Evolutionary conservation across 1,140 invertebrate species (phyloP).

Genomic region (Drosophila neocordata): DNA sequence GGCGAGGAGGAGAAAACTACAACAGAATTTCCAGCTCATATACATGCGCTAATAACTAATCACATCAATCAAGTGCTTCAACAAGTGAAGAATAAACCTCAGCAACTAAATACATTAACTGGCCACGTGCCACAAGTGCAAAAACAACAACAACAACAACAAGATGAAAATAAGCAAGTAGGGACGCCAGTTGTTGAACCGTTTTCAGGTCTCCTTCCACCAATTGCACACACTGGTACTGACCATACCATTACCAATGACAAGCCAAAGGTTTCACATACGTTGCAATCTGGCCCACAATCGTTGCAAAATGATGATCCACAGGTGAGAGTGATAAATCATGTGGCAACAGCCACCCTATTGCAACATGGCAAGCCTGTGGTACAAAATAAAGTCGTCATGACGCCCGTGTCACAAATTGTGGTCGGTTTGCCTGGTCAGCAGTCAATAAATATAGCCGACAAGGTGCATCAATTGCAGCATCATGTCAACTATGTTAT

Average conservation of each 20-base stretch:
- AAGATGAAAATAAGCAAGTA: conserved; percentile 12
- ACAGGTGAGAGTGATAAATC: conserved; percentile 61
- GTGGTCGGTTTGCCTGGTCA: conserved; percentile 43
- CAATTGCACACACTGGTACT: conserved; percentile 50
- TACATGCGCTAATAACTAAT: conserved; percentile 66
- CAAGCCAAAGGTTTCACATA: conserved; percentile 49
- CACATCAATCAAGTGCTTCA: conserved; percentile 69
- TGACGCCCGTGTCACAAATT: conserved; percentile 53
- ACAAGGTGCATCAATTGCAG: conserved; percentile 61
- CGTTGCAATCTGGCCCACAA: conserved; percentile 49
- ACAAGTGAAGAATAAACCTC: conserved; percentile 42
- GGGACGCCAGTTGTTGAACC: conserved; percentile 47
- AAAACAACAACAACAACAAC: conserved; percentile 17
- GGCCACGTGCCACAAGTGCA: conserved; percentile 50
- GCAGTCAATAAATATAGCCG: conserved; percentile 44
- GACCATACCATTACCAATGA: conserved; percentile 36
- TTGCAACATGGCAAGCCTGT: conserved; percentile 37
- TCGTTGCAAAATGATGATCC: conserved; percentile 47
- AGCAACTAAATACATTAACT: conserved; percentile 36
- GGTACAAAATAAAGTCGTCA: conserved; percentile 62
- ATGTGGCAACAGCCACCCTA: conserved; percentile 57
- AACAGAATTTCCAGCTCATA: conserved; percentile 51
- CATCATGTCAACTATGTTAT: conserved; percentile 65
- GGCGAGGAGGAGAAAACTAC: conserved; percentile 42
- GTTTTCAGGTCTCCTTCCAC: conserved; percentile 66